phyloP scores from a whole-genome alignment of 2,888 invertebrate species.

The Zygaena filipendulae region DNA sequence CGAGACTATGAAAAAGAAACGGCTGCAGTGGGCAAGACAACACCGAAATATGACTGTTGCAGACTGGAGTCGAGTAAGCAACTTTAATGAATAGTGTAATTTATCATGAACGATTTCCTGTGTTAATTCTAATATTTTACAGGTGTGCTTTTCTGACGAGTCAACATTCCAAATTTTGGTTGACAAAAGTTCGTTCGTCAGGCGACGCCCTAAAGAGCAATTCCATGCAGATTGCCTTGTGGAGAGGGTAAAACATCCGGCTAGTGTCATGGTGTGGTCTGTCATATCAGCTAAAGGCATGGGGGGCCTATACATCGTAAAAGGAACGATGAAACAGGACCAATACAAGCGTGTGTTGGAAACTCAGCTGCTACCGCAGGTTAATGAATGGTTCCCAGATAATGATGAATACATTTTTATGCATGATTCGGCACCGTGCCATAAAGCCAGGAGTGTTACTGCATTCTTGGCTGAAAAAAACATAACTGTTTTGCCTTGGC shows the following conservation, averaged over 20 bases:
- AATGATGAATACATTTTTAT: neutral
- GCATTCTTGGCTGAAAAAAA: constrained; percentile 1
- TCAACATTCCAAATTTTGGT: constrained; percentile 1
- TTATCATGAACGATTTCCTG: neutral
- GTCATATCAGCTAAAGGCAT: constrained; percentile 2
- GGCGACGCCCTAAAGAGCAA: constrained; percentile 7
- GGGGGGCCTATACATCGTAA: constrained; percentile 5
- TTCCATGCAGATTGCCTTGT: constrained; percentile 7
- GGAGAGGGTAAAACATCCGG: constrained; percentile 9
- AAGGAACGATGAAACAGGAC: constrained; percentile 7
- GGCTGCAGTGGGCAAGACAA: neutral
- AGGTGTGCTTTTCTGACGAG: constrained; percentile 4
- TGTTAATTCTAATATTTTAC: neutral
- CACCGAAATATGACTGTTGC: constrained; percentile 1
- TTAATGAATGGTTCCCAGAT: constrained; percentile 2
- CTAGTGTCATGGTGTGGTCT: constrained; percentile 8
- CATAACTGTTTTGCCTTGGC: constrained; percentile 1
- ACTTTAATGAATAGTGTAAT: neutral
- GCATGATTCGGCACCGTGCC: constrained; percentile 1
- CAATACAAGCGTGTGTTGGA: constrained; percentile 4
- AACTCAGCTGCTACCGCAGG: constrained; percentile 1
- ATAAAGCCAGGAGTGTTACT: neutral
- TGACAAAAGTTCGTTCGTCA: constrained; percentile 4
- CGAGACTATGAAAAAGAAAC: constrained; percentile 2
- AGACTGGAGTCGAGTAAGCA: no score